These are phyloP conservation scores for Recurvirostra avosetta DNA, from an alignment of 2,113 vertebrate genomes.

Conservation along the genomic window DNA sequence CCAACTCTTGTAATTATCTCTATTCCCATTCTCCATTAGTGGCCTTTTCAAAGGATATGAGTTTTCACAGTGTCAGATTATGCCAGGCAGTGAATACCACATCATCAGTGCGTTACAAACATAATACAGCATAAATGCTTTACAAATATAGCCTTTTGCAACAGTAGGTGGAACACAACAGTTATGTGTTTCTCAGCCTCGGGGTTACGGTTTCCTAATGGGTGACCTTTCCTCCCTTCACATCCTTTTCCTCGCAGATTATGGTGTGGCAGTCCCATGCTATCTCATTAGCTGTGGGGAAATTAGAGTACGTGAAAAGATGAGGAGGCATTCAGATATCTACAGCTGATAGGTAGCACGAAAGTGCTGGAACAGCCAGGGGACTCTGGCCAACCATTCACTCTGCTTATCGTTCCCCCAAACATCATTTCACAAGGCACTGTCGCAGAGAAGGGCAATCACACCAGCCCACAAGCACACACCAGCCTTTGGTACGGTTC, in stretches of 20 bases:
- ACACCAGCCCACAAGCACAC: not conserved
- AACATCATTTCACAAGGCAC: not conserved
- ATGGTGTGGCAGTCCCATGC: not conserved
- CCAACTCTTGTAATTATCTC: constrained; percentile 55
- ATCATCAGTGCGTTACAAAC: not conserved
- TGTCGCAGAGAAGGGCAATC: not conserved
- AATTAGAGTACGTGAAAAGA: not conserved
- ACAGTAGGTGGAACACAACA: not conserved
- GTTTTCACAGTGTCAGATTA: constrained; percentile 35
- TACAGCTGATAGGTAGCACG: not conserved
- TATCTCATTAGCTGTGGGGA: not conserved
- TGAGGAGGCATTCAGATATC: not conserved
- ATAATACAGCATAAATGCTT: not conserved
- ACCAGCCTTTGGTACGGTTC: not conserved
- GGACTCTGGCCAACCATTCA: not conserved
- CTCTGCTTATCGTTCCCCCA: not conserved
- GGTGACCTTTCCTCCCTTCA: not conserved
- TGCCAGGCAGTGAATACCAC: constrained; percentile 2
- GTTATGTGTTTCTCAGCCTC: not conserved
- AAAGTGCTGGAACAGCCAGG: not conserved
- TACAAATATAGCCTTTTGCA: not conserved
- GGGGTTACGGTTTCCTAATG: not conserved
- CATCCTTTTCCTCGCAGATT: not conserved
- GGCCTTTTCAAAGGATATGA: constrained; percentile 48
- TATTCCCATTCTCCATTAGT: constrained; percentile 35